Evolutionary conservation across 2,888 invertebrate species (phyloP).

Genomic region (Noctua fimbriata): DNA sequence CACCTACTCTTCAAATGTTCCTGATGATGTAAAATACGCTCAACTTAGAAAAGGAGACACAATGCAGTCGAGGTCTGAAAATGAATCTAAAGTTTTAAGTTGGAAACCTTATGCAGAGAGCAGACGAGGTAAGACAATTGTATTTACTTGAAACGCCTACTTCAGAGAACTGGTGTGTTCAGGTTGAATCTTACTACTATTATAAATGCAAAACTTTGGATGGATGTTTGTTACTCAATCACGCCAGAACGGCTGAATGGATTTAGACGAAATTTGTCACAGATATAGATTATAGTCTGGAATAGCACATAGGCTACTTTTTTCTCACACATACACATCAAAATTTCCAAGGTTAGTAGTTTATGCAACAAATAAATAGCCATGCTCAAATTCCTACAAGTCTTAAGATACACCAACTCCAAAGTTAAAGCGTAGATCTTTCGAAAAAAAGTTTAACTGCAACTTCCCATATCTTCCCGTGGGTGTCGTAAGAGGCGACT

Average conservation of each 20-base stretch:
- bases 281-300: neutral
- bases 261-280: too few species aligned
- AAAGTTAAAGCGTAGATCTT: neutral
- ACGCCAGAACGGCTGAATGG: too few species aligned
- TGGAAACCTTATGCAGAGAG: slow-evolving; percentile 50
- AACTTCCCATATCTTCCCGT: too few species aligned
- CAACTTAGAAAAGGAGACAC: slow-evolving; percentile 17
- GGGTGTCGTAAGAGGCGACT: too few species aligned
- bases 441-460: neutral
- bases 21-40: slow-evolving; percentile 17
- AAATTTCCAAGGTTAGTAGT: too few species aligned
- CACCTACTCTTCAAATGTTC: slow-evolving; percentile 10
- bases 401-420: neutral
- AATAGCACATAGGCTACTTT: neutral
- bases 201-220: too few species aligned
- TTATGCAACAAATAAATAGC: neutral
- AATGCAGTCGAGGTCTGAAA: slow-evolving; percentile 42
- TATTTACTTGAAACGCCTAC: neutral
- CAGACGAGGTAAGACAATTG: slow-evolving; percentile 46
- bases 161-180: neutral
- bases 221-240: too few species aligned
- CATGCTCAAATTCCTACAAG: neutral
- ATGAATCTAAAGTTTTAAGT: slow-evolving; percentile 50
- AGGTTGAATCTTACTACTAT: neutral
- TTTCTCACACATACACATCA: too few species aligned